Evolutionary conservation across 2,113 vertebrate genomes (phyloP).

Genomic region (Cololabis saira): DNA sequence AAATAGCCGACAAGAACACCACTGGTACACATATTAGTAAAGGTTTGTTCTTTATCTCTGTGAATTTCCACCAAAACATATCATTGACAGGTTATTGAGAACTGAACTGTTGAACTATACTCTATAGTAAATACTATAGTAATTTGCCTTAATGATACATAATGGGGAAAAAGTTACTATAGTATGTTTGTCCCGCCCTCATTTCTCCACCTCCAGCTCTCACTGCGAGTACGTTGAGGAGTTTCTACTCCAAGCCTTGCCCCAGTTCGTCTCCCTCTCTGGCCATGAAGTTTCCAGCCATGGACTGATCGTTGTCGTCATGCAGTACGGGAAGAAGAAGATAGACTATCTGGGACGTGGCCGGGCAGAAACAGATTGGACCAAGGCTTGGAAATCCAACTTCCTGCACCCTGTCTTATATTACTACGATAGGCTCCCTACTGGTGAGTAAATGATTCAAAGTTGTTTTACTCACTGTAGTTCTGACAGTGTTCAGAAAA

Average conservation of each 20-base stretch:
- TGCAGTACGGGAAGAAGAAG: constrained; percentile 94
- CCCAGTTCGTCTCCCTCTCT: constrained; percentile 85
- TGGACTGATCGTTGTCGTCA: constrained; percentile 88
- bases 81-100: no score
- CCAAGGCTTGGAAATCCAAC: constrained; percentile 93
- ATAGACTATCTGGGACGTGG: constrained; percentile 80
- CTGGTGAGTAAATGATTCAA: constrained; percentile 83
- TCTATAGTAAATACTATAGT: no score
- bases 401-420: constrained; percentile 97
- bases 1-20: no score
- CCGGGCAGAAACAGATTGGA: constrained; percentile 89
- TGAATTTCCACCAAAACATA: no score
- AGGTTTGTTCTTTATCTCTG: no score
- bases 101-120: no score
- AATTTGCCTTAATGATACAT: no score
- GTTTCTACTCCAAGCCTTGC: constrained; percentile 88
- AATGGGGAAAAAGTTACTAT: no score
- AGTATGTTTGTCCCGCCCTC: neutral
- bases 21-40: no score
- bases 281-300: constrained; percentile 79
- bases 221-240: constrained; percentile 92
- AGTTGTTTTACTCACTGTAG: neutral
- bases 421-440: constrained; percentile 88
- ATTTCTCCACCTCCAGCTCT: constrained; percentile 52
- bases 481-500: neutral